Percentiles rank a stretch among this genome's conserved stretches.
Evolutionary conservation across 2,113 vertebrate genomes (phyloP).

Genomic region (Nothobranchius kuhntae): DNA sequence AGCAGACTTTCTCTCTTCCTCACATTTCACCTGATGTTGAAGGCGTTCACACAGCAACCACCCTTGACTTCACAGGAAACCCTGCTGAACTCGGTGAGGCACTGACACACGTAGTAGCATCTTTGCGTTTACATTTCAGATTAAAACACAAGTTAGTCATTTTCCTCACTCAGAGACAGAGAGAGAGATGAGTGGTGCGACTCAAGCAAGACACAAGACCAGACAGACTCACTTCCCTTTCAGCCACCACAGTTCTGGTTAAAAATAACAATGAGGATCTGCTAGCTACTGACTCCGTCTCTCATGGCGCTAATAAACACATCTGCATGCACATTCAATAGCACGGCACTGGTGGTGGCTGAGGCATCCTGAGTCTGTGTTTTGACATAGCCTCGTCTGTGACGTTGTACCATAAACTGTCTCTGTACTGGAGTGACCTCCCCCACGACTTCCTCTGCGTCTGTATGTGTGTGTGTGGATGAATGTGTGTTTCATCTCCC

Average conservation of each 20-base stretch:
- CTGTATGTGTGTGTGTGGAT: background rate
- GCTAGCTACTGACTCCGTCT: slow-evolving; percentile 53
- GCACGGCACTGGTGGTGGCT: slow-evolving; percentile 59
- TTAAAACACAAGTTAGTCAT: slow-evolving; percentile 23
- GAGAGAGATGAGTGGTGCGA: slow-evolving; percentile 39
- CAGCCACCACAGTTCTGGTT: slow-evolving; percentile 58
- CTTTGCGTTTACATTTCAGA: slow-evolving; percentile 24
- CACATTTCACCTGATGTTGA: slow-evolving; percentile 31
- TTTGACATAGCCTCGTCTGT: slow-evolving; percentile 69
- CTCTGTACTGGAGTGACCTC: slow-evolving; percentile 72
- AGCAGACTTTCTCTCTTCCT: slow-evolving; percentile 63
- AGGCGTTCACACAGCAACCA: slow-evolving; percentile 30
- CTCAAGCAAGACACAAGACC: slow-evolving; percentile 48
- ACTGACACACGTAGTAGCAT: slow-evolving; percentile 37
- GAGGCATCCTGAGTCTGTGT: slow-evolving; percentile 70
- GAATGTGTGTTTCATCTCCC: slow-evolving; percentile 60
- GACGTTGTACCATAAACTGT: slow-evolving; percentile 75
- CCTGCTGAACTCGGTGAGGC: slow-evolving; percentile 35
- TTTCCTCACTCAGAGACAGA: slow-evolving; percentile 22
- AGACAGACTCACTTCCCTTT: slow-evolving; percentile 64
- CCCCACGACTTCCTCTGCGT: slow-evolving; percentile 74
- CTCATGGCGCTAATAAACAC: slow-evolving; percentile 54
- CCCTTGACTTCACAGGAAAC: slow-evolving; percentile 31
- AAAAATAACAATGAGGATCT: slow-evolving; percentile 69
- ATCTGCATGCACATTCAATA: slow-evolving; percentile 43